Conservation (phyloP, 2,888 invertebrate species). For the Lysandra bellargus region DNA sequence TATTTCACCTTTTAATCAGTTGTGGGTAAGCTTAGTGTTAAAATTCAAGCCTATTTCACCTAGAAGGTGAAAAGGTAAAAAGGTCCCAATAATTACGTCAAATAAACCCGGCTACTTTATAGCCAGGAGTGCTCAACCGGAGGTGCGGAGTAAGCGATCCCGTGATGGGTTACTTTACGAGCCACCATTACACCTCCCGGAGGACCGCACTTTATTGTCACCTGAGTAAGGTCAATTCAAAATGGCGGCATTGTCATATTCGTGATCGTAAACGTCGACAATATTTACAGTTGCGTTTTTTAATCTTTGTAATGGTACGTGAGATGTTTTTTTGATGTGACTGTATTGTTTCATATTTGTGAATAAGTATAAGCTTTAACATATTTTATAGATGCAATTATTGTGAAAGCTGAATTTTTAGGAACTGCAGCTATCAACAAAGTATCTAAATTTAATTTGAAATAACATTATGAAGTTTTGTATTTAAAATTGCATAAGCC, state of each 20-base stretch:
- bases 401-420: too few relatives aligned
- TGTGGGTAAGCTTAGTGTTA: too few relatives aligned
- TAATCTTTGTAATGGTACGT: conserved; percentile 3
- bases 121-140: conserved; percentile 54
- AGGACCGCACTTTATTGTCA: conserved; percentile 67
- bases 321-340: neutral
- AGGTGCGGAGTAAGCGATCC: conserved; percentile 60
- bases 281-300: conserved; percentile 17
- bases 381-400: too few relatives aligned
- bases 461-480: too few relatives aligned
- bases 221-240: conserved; percentile 72
- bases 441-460: too few relatives aligned
- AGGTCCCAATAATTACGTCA: conserved; percentile 22
- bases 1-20: too few relatives aligned
- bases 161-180: conserved; percentile 66
- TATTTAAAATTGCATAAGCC: too few relatives aligned
- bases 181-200: conserved; percentile 56
- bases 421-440: too few relatives aligned
- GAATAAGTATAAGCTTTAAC: too few relatives aligned
- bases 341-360: neutral
- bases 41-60: neutral
- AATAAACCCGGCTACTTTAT: conserved; percentile 43
- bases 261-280: conserved; percentile 33
- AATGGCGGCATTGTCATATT: conserved; percentile 44
- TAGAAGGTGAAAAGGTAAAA: neutral